Percentiles rank a stretch among this genome's conserved stretches.
Evolutionary conservation across 2,113 vertebrate species (phyloP).

Genomic region (Phaethon lepturus): DNA sequence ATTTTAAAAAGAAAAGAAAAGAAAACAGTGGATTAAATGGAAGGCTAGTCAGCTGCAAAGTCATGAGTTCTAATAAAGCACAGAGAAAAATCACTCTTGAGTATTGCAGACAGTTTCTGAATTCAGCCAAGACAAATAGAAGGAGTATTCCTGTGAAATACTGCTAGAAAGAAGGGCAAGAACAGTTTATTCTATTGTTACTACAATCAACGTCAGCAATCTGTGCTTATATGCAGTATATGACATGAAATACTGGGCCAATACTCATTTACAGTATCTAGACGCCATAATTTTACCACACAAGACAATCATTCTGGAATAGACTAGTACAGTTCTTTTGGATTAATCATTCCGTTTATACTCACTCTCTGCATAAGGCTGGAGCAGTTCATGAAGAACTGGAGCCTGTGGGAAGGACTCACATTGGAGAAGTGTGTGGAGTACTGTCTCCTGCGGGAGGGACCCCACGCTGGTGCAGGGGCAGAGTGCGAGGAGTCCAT

Average conservation of each 20-base stretch:
- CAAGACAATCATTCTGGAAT: not conserved
- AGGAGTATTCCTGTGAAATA: not conserved
- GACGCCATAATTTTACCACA: not conserved
- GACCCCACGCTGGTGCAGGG: too few relatives aligned
- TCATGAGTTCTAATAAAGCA: not conserved
- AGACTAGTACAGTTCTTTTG: not conserved
- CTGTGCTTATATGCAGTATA: not conserved
- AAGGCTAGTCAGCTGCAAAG: not conserved
- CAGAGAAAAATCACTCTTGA: not conserved
- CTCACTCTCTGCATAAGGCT: not conserved
- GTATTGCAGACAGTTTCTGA: not conserved
- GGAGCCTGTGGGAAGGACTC: too few relatives aligned
- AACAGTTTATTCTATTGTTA: not conserved
- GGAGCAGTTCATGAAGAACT: too few relatives aligned
- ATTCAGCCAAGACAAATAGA: not conserved
- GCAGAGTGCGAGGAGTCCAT: too few relatives aligned
- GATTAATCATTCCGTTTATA: not conserved
- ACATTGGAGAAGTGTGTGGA: too few relatives aligned
- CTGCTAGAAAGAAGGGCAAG: not conserved
- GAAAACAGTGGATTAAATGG: not conserved
- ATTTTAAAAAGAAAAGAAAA: not conserved
- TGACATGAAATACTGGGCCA: not conserved
- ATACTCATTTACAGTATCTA: not conserved
- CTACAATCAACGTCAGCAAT: not conserved
- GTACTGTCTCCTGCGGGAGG: too few relatives aligned